phyloP scores from a whole-genome alignment of 2,888 invertebrate genomes.

The Sesamia inferens region DNA sequence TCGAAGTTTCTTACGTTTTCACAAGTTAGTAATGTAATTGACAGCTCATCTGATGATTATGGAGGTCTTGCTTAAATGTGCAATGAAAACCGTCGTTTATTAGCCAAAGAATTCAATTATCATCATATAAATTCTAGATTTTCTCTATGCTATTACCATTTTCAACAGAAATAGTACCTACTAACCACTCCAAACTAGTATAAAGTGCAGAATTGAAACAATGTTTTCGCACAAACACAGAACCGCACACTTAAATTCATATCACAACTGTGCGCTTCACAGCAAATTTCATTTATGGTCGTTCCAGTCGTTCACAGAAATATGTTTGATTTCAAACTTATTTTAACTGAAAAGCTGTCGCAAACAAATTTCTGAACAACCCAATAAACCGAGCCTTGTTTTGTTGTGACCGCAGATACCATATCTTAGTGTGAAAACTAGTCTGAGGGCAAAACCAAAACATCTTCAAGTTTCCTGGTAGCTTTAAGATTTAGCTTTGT shows the following conservation, averaged over 20 bases:
- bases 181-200: not conserved
- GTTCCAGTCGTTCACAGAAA: conserved; percentile 35
- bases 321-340: conserved; percentile 54
- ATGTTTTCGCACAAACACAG: conserved; percentile 42
- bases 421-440: conserved; percentile 45
- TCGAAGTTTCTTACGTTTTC: conserved; percentile 42
- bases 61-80: conserved; percentile 10
- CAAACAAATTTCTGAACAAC: conserved; percentile 48
- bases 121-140: not conserved
- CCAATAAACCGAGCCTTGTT: conserved; percentile 51
- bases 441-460: conserved; percentile 23
- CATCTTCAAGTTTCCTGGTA: conserved; percentile 35
- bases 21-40: conserved; percentile 46
- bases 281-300: conserved; percentile 51
- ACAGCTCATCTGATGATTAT: conserved; percentile 38
- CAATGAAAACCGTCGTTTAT: not conserved
- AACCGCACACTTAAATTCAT: conserved; percentile 49
- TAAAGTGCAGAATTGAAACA: conserved; percentile 32
- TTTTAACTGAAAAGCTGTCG: conserved; percentile 48
- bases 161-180: not conserved
- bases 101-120: conserved; percentile 7
- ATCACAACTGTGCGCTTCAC: conserved; percentile 51
- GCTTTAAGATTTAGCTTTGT: conserved; percentile 21
- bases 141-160: conserved; percentile 12
- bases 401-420: conserved; percentile 40